These are phyloP conservation scores for Ceriagrion tenellum DNA, from an alignment of 2,888 invertebrate genomes.

Conservation along the genomic window DNA sequence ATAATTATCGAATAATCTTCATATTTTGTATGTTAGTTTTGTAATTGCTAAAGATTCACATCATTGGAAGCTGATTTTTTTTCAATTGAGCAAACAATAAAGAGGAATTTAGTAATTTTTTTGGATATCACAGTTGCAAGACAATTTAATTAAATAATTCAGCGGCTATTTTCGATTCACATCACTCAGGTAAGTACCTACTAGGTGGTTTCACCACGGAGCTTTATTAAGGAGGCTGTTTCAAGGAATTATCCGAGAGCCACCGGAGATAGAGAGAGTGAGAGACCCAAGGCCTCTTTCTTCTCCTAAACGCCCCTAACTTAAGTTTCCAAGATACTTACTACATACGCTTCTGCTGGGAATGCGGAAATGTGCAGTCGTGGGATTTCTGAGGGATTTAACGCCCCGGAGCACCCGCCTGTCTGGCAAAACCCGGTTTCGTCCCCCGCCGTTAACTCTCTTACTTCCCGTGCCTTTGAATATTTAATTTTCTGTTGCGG, in stretches of 20 bases:
- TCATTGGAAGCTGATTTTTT: too few species aligned
- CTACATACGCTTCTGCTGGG: neutral
- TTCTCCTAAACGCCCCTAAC: neutral
- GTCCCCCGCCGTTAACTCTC: neutral
- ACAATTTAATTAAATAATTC: neutral
- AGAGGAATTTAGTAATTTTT: too few species aligned
- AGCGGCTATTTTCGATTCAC: neutral
- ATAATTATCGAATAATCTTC: too few species aligned
- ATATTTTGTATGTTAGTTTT: too few species aligned
- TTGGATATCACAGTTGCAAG: too few species aligned
- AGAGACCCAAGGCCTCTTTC: neutral
- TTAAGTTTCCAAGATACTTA: neutral
- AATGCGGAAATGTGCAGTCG: slow-evolving; percentile 27
- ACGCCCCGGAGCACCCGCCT: neutral
- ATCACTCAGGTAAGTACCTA: too few species aligned
- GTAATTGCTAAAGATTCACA: too few species aligned
- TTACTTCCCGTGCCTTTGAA: neutral
- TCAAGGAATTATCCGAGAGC: neutral
- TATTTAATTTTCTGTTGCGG: slow-evolving; percentile 43
- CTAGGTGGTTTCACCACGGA: neutral
- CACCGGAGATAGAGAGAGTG: neutral
- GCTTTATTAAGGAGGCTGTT: neutral
- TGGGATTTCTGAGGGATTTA: slow-evolving; percentile 2
- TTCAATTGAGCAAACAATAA: too few species aligned
- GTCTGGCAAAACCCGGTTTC: neutral